A percentile compares a stretch with the other conserved stretches of the same genome.
These are phyloP conservation scores for Choristoneura rosaceana DNA, from an alignment of 2,888 invertebrate genomes.

Conservation along the genomic window DNA sequence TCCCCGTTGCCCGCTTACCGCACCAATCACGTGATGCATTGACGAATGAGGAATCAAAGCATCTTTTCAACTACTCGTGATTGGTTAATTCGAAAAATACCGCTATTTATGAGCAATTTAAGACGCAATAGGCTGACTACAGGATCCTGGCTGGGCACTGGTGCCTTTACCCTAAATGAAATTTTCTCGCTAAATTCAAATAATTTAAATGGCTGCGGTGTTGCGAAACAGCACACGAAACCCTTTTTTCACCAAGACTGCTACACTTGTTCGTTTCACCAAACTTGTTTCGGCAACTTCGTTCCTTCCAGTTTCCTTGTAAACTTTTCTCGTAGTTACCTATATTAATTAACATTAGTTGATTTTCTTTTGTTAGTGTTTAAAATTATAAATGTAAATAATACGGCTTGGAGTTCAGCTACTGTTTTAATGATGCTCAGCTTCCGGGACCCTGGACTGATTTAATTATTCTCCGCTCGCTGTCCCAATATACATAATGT, in stretches of 20 bases:
- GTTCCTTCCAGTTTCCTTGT: not conserved
- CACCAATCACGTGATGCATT: too few species aligned
- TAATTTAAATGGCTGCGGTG: not conserved
- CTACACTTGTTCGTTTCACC: not conserved
- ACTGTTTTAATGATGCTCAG: conserved; percentile 27
- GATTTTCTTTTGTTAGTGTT: conserved; percentile 29
- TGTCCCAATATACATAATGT: conserved; percentile 1
- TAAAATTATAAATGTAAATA: conserved; percentile 35
- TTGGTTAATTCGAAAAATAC: too few species aligned
- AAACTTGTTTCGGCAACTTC: not conserved
- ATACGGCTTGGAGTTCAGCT: conserved; percentile 20
- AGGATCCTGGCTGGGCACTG: too few species aligned
- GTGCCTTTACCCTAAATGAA: too few species aligned
- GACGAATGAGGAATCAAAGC: too few species aligned
- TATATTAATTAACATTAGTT: conserved; percentile 20
- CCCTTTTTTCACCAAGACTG: not conserved
- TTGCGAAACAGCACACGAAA: not conserved
- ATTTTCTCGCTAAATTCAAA: not conserved
- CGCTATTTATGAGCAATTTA: too few species aligned
- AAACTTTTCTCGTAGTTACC: conserved; percentile 5
- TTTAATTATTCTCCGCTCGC: conserved; percentile 16
- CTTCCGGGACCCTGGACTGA: conserved; percentile 15
- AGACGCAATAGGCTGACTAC: too few species aligned
- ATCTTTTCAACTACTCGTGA: too few species aligned
- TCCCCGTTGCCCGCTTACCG: too few species aligned